phyloP scores from a whole-genome alignment of 2,113 vertebrate species.

The Microcebus jonahi region DNA sequence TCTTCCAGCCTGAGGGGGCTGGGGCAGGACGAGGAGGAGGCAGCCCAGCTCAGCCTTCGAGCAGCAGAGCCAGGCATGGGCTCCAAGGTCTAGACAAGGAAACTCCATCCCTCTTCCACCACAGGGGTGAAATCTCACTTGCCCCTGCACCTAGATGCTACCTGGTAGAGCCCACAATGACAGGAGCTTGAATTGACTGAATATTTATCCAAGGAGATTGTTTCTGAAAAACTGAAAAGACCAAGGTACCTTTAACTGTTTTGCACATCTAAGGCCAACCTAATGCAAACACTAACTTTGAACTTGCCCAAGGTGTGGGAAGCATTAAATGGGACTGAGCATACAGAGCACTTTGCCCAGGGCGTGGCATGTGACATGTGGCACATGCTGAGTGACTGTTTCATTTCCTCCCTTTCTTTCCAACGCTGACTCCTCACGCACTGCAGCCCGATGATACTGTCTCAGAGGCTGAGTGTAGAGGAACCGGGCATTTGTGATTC shows the following conservation, averaged over 20 bases:
- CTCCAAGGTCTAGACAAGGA: neutral
- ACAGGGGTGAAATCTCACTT: too few species aligned
- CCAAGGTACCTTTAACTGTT: neutral
- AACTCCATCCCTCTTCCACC: neutral
- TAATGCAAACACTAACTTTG: neutral
- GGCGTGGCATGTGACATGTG: neutral
- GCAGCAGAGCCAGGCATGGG: neutral
- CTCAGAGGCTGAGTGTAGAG: neutral
- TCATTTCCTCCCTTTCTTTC: neutral
- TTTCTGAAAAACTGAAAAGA: neutral
- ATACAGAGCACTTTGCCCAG: neutral
- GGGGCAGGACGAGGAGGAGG: neutral
- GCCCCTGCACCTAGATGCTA: neutral
- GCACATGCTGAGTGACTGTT: neutral
- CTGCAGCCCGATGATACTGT: neutral
- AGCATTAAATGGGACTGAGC: neutral
- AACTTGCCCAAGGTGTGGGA: neutral
- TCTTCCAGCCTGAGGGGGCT: neutral
- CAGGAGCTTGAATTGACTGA: neutral
- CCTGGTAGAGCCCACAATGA: neutral
- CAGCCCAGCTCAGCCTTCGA: neutral
- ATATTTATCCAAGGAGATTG: neutral
- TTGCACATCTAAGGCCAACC: neutral
- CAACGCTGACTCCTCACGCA: neutral
- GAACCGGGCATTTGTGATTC: neutral